Percentiles rank a stretch among this genome's conserved stretches.
These are phyloP conservation scores for Xiphorhynchus elegans DNA, from an alignment of 2,113 vertebrate species.

Conservation along the genomic window DNA sequence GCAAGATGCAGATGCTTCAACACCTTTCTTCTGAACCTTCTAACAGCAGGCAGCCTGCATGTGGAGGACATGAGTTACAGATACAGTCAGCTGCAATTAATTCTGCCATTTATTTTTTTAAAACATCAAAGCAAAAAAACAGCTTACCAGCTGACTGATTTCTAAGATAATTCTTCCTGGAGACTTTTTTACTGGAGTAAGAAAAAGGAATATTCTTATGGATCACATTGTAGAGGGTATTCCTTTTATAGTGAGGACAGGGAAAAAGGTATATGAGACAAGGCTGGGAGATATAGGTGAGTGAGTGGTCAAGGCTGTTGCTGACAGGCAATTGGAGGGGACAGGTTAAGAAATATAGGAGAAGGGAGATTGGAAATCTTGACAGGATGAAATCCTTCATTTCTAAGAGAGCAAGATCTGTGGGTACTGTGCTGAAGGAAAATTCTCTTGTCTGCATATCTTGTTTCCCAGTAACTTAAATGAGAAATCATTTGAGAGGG, in stretches of 20 bases:
- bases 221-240: neutral
- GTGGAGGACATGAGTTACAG: neutral
- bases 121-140: neutral
- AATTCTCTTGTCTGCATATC: neutral
- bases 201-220: neutral
- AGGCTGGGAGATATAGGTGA: neutral
- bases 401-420: neutral
- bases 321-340: neutral
- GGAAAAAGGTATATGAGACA: neutral
- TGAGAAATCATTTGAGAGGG: neutral
- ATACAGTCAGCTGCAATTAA: neutral
- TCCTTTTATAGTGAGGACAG: neutral
- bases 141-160: neutral
- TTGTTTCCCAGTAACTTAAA: neutral
- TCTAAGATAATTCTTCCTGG: neutral
- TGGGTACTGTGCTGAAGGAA: neutral
- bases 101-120: neutral
- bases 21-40: neutral
- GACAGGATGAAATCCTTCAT: neutral
- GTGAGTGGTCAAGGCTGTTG: neutral
- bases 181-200: neutral
- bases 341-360: neutral
- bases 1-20: rapidly evolving
- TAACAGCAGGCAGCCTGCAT: neutral
- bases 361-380: neutral